phyloP scores from a whole-genome alignment of 2,113 vertebrate genomes.

The Elgaria multicarinata region DNA sequence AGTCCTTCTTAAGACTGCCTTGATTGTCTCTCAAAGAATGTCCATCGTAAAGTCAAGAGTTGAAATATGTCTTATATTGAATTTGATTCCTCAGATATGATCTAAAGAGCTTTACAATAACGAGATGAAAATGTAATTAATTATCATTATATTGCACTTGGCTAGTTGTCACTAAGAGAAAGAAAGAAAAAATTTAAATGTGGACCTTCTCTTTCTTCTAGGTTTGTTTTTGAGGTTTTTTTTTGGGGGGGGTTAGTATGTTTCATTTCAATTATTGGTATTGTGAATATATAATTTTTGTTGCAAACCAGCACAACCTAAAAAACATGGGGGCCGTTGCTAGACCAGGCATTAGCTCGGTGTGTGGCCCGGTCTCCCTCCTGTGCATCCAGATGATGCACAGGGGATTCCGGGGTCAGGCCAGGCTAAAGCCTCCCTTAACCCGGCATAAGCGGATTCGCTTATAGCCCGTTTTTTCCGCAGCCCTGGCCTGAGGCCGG shows the following conservation, averaged over 20 bases:
- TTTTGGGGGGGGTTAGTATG: no score
- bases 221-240: background rate
- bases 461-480: no score
- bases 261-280: background rate
- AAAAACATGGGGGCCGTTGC: no score
- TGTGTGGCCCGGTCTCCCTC: no score
- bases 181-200: background rate
- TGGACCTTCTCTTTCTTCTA: background rate
- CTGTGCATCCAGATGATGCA: no score
- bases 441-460: no score
- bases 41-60: background rate
- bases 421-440: no score
- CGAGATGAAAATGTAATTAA: constrained; percentile 5
- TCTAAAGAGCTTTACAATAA: constrained; percentile 30
- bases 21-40: constrained; percentile 3
- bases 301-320: background rate
- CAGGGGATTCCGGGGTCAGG: no score
- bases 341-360: no score
- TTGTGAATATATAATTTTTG: background rate
- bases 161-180: background rate
- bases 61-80: constrained; percentile 8
- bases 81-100: constrained; percentile 38
- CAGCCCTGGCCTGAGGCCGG: no score
- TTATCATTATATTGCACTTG: background rate
- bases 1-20: constrained; percentile 27